Base-by-base conservation (phyloP, 2,888 invertebrate genomes). In the Autographa pulchrina region DNA sequence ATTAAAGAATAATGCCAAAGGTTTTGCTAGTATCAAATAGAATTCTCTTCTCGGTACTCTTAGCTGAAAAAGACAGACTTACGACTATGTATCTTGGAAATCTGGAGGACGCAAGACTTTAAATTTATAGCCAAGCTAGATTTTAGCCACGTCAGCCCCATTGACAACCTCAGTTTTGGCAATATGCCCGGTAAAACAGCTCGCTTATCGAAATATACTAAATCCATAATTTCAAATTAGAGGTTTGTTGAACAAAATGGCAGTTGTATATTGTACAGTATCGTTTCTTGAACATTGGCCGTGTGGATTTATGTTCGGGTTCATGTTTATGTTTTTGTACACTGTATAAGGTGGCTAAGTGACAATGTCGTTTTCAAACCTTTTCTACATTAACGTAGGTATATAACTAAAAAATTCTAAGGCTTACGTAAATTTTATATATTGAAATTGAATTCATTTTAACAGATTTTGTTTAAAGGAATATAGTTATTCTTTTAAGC, bases 171-270 rank as follows among this genome's bases (percentile, higher is more conserved):
- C 11, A 11, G 20, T 56, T 56, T 56, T 56, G 54, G 54, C 20
- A 56, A 25, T 25, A 25, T 56, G 54, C 54, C 54, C 54, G 25
- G 54, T 56, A 25, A 5, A 56, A 25, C 54, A 56, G 54, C 54
- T 25, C 20, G 54, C 54, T 56, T 56, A 56, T 56, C 54, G 25
- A 48, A 43, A 48, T 48, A 41, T 13, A 48, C 48, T 48, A n/a
- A 48, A 48, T 48, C 48, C n/a, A 48, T 48, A n/a, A 48, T 48
- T 48, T n/a, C n/a, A n/a, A n/a, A 43, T n/a, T 48, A 56, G 25
- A 56, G 54, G 25, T 25, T 20, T 54, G 13, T 20, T 13, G 25
- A 11, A 56, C 54, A 25, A 13, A 56, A 56, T 11, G 11, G 54
- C 20, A 4, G 9, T 20, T 0, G 48, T 48, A n/a, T 6, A 48